Evolutionary conservation across 2,797 vertebrate species (phyloP).

Genomic region (Tokudaia muenninki): DNA sequence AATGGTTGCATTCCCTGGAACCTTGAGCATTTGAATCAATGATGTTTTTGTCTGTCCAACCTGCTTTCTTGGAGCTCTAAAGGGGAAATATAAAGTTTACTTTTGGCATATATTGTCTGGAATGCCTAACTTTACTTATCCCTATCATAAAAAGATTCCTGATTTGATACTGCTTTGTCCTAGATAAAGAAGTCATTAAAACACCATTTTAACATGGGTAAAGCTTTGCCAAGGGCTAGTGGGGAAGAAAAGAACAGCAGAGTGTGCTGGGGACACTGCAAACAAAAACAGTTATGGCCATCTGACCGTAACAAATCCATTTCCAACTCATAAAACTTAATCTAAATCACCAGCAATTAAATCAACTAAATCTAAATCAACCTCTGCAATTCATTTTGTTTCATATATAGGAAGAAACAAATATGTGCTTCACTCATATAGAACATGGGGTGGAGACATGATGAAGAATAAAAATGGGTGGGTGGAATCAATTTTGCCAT

Average conservation of each 20-base stretch:
- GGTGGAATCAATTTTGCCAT: background rate
- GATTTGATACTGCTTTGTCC: background rate
- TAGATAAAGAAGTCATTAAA: constrained; percentile 11
- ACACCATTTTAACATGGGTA: constrained; percentile 12
- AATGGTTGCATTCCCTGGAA: background rate
- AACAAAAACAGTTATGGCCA: background rate
- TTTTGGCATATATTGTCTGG: constrained; percentile 6
- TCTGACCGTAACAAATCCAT: background rate
- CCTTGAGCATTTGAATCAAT: background rate
- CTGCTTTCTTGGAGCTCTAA: background rate
- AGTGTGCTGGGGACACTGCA: background rate
- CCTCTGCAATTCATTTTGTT: background rate
- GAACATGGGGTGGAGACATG: background rate
- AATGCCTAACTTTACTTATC: background rate
- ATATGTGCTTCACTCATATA: background rate
- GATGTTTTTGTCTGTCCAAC: background rate
- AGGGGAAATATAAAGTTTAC: background rate
- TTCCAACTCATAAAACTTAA: background rate
- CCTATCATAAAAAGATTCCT: background rate
- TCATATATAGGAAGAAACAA: background rate
- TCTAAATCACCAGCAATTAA: background rate
- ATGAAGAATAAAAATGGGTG: background rate
- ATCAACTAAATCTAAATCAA: background rate
- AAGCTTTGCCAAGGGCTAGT: background rate
- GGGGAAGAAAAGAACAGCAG: background rate